Evolutionary conservation across 2,888 invertebrate species (phyloP).

Genomic region (Drymonia ruficornis): DNA sequence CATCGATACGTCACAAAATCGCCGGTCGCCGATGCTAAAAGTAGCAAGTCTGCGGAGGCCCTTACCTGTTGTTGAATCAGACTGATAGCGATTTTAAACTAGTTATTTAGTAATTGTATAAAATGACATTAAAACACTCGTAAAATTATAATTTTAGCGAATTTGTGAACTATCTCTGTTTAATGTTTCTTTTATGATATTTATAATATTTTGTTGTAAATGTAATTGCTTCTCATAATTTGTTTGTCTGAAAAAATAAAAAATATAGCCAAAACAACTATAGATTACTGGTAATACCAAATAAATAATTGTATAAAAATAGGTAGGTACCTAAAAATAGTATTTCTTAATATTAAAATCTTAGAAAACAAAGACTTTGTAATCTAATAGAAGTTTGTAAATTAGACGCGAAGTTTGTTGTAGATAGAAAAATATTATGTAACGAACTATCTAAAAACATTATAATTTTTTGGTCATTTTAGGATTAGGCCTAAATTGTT

Average conservation of each 20-base stretch:
- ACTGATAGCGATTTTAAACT: slow-evolving; percentile 70
- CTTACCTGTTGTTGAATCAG: slow-evolving; percentile 71
- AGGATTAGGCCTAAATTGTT: background rate
- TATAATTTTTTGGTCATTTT: background rate
- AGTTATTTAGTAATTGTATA: slow-evolving; percentile 32
- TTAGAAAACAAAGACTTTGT: slow-evolving; percentile 49
- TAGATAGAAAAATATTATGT: slow-evolving; percentile 40
- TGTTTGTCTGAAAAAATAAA: background rate
- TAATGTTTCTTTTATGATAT: no score
- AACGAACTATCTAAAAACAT: background rate
- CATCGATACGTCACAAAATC: no score
- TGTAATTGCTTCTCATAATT: background rate
- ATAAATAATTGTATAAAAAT: background rate
- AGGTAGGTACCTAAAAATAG: background rate
- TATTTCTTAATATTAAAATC: slow-evolving; percentile 21
- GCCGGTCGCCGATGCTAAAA: no score
- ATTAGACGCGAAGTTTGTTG: slow-evolving; percentile 39
- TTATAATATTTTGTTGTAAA: no score
- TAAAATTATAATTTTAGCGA: slow-evolving; percentile 25
- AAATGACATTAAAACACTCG: slow-evolving; percentile 26
- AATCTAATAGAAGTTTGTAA: slow-evolving; percentile 35
- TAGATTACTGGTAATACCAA: background rate
- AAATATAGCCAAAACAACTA: background rate
- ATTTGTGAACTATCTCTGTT: slow-evolving; percentile 14
- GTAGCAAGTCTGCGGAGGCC: no score